phyloP scores from a whole-genome alignment of 1,140 invertebrate genomes.

The Papilio glaucus region DNA sequence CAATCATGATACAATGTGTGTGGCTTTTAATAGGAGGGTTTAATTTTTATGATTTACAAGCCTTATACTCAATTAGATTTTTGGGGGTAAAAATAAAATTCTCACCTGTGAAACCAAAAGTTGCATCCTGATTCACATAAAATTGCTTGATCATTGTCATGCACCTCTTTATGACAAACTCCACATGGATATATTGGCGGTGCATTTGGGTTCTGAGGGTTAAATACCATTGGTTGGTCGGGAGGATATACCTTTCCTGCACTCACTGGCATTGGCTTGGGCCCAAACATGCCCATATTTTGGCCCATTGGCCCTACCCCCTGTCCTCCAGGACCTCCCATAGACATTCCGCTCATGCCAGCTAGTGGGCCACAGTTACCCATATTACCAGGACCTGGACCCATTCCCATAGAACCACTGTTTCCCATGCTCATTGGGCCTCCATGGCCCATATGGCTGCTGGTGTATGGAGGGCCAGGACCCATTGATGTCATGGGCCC shows the following conservation, averaged over 20 bases:
- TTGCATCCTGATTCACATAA: slow-evolving; percentile 99
- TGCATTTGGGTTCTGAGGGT: slow-evolving; percentile 98
- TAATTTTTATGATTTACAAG: no score
- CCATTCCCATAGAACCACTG: slow-evolving; percentile 83
- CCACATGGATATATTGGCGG: slow-evolving; percentile 98
- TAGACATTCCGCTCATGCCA: slow-evolving; percentile 86
- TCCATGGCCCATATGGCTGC: slow-evolving; percentile 79
- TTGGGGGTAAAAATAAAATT: slow-evolving; percentile 15
- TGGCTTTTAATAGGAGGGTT: no score
- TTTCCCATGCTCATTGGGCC: slow-evolving; percentile 83
- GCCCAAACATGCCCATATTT: slow-evolving; percentile 86
- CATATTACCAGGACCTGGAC: slow-evolving; percentile 84
- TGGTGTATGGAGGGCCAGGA: slow-evolving; percentile 75
- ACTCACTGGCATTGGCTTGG: slow-evolving; percentile 93
- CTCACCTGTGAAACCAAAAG: slow-evolving; percentile 98
- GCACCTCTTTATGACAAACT: slow-evolving; percentile 98
- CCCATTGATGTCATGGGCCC: slow-evolving; percentile 82
- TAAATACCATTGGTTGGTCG: slow-evolving; percentile 98
- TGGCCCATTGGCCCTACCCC: slow-evolving; percentile 85
- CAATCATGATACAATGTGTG: no score
- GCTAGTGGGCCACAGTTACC: slow-evolving; percentile 85
- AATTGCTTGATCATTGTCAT: slow-evolving; percentile 99
- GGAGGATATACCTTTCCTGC: slow-evolving; percentile 97
- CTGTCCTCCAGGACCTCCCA: slow-evolving; percentile 85
- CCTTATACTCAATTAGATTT: background rate